Conservation (phyloP, 35 echinoderm and acorn worm genomes). For the Stichopus chloronotus region DNA sequence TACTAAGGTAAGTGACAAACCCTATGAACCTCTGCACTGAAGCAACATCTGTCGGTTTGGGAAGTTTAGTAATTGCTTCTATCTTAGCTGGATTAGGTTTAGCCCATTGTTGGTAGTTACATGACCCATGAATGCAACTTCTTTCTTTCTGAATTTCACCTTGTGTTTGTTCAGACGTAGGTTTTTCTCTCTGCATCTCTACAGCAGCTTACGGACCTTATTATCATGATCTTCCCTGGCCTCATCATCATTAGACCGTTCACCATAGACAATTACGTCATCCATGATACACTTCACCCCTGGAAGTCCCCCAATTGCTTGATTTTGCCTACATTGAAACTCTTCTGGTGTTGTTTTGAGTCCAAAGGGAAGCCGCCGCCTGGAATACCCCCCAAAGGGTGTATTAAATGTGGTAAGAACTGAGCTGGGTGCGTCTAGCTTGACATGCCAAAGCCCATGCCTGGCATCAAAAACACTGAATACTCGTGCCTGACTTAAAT, state of each 20-base stretch:
- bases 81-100: constrained; percentile 70
- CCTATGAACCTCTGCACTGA: constrained; percentile 72
- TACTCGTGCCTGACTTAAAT: too few species aligned
- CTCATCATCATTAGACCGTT: constrained; percentile 62
- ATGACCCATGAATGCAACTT: constrained; percentile 66
- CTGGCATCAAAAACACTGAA: constrained; percentile 37
- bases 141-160: constrained; percentile 49
- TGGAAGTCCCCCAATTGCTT: constrained; percentile 17
- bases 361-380: constrained; percentile 76
- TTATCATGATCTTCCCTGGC: constrained; percentile 65
- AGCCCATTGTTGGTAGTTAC: constrained; percentile 50
- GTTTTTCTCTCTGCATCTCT: constrained; percentile 64
- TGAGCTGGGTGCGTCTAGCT: constrained; percentile 53
- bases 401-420: constrained; percentile 68
- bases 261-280: constrained; percentile 73
- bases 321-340: constrained; percentile 63
- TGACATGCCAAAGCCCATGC: constrained; percentile 68
- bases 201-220: constrained; percentile 60
- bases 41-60: constrained; percentile 53
- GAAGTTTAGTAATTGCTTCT: constrained; percentile 57
- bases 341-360: constrained; percentile 67
- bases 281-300: constrained; percentile 27
- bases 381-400: constrained; percentile 60
- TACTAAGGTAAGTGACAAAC: constrained; percentile 75
- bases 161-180: constrained; percentile 75